Percentiles rank a stretch among this genome's conserved stretches.
Evolutionary conservation across 2,888 invertebrate genomes (phyloP).

Genomic region (Sminthurinus aureus): DNA sequence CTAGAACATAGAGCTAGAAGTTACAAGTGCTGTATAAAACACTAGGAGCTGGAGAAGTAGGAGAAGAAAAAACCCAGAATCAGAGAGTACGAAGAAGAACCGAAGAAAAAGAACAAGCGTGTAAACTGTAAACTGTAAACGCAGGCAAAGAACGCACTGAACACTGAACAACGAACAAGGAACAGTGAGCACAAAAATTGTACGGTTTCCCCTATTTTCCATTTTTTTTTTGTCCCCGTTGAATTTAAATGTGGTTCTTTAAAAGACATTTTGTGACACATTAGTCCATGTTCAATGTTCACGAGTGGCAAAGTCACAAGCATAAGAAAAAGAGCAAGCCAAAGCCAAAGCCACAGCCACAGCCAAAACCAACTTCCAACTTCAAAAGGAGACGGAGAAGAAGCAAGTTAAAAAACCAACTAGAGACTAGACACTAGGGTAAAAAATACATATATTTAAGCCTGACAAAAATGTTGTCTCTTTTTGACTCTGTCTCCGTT

Average conservation of each 20-base stretch:
- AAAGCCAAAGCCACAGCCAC: not conserved
- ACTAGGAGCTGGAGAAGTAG: too few species aligned
- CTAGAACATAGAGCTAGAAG: too few species aligned
- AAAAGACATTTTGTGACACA: conserved; percentile 34
- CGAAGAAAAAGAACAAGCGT: not conserved
- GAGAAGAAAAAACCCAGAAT: too few species aligned
- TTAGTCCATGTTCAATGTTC: not conserved
- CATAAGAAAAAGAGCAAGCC: too few species aligned
- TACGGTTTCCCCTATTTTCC: not conserved
- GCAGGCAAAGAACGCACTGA: not conserved
- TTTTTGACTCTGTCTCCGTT: too few species aligned
- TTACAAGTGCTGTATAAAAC: too few species aligned
- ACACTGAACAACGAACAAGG: not conserved
- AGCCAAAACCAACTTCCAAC: not conserved
- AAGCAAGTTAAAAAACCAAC: not conserved
- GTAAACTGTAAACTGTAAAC: not conserved
- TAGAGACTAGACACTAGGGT: too few species aligned
- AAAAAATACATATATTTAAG: too few species aligned
- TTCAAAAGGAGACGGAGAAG: not conserved
- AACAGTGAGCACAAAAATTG: not conserved
- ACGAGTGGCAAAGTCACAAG: not conserved
- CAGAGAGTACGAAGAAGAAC: too few species aligned
- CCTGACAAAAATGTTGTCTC: too few species aligned
- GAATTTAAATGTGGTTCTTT: conserved; percentile 30
- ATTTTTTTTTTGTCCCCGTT: not conserved